Percentiles rank a stretch among this genome's conserved stretches.
phyloP scores from a whole-genome alignment of 30 jellyfish, hydroid and myxozoan species.

The Aurelia sp. region DNA sequence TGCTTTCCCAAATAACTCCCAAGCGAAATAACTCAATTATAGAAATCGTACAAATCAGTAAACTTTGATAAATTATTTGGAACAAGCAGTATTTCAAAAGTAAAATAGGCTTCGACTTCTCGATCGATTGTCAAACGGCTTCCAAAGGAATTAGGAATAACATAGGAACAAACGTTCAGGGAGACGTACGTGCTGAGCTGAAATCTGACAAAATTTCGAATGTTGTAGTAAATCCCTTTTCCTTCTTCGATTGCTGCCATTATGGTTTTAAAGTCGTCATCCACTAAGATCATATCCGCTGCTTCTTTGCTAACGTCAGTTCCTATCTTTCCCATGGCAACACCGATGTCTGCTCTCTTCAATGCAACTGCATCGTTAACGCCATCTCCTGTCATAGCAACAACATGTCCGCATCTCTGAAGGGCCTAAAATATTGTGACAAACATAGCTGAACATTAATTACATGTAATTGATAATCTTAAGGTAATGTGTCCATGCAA shows the following conservation, averaged over 20 bases:
- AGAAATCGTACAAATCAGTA: too few species aligned
- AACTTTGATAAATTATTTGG: too few species aligned
- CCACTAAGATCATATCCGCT: slow-evolving; percentile 96
- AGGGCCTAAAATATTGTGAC: slow-evolving; percentile 63
- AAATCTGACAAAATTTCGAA: slow-evolving; percentile 93
- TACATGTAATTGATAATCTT: too few species aligned
- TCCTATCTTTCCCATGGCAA: slow-evolving; percentile 98
- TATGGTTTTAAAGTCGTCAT: slow-evolving; percentile 90
- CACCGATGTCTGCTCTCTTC: slow-evolving; percentile 94
- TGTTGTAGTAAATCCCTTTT: slow-evolving; percentile 90
- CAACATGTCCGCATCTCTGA: slow-evolving; percentile 90
- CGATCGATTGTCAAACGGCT: too few species aligned
- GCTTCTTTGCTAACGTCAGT: slow-evolving; percentile 99
- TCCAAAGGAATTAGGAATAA: too few species aligned
- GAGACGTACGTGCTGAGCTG: slow-evolving; percentile 96
- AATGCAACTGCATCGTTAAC: slow-evolving; percentile 97
- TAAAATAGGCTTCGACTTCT: too few species aligned
- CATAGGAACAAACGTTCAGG: too few species aligned
- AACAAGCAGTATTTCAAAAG: too few species aligned
- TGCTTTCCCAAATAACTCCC: too few species aligned
- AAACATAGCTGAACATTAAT: neutral
- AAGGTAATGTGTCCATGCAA: too few species aligned
- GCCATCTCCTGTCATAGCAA: slow-evolving; percentile 99
- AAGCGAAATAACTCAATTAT: too few species aligned
- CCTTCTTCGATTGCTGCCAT: slow-evolving; percentile 98